Evolutionary conservation across 2,888 invertebrate species (phyloP), one percentile per base, ranked within the genome.

Genomic region (Parnassius orleans): DNA sequence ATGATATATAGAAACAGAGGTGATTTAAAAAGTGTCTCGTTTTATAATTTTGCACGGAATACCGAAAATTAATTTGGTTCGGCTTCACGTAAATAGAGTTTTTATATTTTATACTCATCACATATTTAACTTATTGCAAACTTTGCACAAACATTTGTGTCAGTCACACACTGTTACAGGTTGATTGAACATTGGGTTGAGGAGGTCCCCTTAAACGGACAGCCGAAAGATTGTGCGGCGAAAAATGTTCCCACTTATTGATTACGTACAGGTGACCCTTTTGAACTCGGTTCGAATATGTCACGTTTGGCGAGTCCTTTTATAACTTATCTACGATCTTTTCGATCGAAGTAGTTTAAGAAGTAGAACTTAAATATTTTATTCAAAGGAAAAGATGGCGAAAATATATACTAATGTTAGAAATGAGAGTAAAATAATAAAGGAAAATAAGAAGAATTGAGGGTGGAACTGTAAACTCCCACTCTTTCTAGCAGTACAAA

Each of bases 241-340:
- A 41, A 57, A 59, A 62, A 57, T 48, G 43, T 53, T 43, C 48
- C 43, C 53, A 53, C 47, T 57, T 44, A 62, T 62, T 57, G 57
- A 62, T 57, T 19, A 15, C 53, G 14, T 53, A 43, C 61, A 62
- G 57, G 61, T 62, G 53, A 62, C 53, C 61, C 57, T 57, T 62
- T 60, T 53, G 48, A 44, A 46, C 24, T 19, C 46, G n/a, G 42
- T 61, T 57, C 33, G 60, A 44, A 46, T 33, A 51, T 55, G 55
- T 61, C 61, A 51, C 55, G 48, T 56, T 50, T 44, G n/a, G 33
- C 33, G 19, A 51, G 15, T 12, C 14, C 53, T 59, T 53, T 59
- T 59, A 53, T 53, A 53, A 59, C 41, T 46, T 24, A 58, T 58
- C 52, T 19, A 44, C 24, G 44, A 52, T 44, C 15, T 54, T 44